These are phyloP conservation scores for Drosophila infuscata DNA, from an alignment of 2,888 invertebrate species.

Conservation along the genomic window DNA sequence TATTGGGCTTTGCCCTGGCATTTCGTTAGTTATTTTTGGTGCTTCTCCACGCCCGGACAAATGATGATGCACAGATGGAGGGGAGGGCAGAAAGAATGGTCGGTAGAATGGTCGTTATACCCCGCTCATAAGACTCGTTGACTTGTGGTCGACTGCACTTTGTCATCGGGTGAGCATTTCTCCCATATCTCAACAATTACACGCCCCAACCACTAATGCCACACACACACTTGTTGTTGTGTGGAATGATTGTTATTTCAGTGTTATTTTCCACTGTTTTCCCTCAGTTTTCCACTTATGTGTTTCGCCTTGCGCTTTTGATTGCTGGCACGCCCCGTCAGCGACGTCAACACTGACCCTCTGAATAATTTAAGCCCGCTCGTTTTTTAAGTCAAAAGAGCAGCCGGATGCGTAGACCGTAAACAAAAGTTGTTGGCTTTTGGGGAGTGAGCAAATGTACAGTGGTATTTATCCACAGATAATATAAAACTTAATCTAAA, in stretches of 20 bases:
- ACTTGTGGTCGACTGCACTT: slow-evolving; percentile 65
- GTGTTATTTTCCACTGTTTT: slow-evolving; percentile 27
- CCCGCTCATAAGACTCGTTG: slow-evolving; percentile 56
- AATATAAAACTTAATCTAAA: not conserved
- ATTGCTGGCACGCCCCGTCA: slow-evolving; percentile 52
- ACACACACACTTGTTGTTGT: slow-evolving; percentile 46
- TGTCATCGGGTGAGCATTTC: slow-evolving; percentile 66
- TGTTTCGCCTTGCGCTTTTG: slow-evolving; percentile 47
- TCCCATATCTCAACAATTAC: slow-evolving; percentile 68
- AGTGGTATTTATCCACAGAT: slow-evolving; percentile 15
- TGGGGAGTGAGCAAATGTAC: slow-evolving; percentile 5
- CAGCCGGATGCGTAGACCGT: slow-evolving; percentile 35
- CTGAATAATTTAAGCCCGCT: slow-evolving; percentile 72
- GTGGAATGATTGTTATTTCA: slow-evolving; percentile 22
- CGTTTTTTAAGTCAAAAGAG: slow-evolving; percentile 58
- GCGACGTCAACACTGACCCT: slow-evolving; percentile 40
- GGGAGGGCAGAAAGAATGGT: not conserved
- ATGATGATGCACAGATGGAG: not conserved
- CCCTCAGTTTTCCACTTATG: slow-evolving; percentile 14
- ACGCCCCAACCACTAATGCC: slow-evolving; percentile 47
- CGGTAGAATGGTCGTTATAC: not conserved
- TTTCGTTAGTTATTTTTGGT: slow-evolving; percentile 48
- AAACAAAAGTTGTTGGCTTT: slow-evolving; percentile 46
- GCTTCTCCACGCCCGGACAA: slow-evolving; percentile 64
- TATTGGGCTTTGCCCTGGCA: slow-evolving; percentile 25